Conservation (phyloP, 2,888 invertebrate genomes). For the Orchestes rusci region DNA sequence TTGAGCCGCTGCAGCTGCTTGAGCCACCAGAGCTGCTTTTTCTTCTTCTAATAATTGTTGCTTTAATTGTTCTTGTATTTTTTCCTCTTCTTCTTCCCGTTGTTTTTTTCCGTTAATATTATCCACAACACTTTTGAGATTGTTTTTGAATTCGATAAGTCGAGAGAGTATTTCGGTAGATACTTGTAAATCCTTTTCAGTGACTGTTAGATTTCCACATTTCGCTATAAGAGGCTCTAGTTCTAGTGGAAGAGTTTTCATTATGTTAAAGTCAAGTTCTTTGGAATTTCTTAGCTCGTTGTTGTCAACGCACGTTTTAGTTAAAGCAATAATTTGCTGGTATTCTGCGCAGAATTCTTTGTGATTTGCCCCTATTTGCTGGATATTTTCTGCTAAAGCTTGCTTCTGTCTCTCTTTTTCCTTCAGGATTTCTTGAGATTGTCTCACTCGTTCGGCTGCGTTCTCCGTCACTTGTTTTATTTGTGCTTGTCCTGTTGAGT, state of each 20-base stretch:
- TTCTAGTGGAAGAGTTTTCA: constrained; percentile 43
- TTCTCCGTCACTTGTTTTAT: constrained; percentile 44
- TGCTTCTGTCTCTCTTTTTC: constrained; percentile 39
- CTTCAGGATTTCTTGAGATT: constrained; percentile 47
- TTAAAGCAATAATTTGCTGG: constrained; percentile 48
- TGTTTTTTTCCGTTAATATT: constrained; percentile 41
- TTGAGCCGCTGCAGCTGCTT: not conserved
- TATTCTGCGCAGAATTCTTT: constrained; percentile 51
- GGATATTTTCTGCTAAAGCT: constrained; percentile 37
- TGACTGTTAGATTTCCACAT: constrained; percentile 43
- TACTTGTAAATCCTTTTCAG: constrained; percentile 50
- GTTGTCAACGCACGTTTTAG: constrained; percentile 33
- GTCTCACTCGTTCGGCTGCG: constrained; percentile 45
- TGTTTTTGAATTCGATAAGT: constrained; percentile 42
- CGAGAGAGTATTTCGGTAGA: constrained; percentile 41
- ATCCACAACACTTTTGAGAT: constrained; percentile 46
- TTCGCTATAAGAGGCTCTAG: constrained; percentile 46
- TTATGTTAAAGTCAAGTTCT: constrained; percentile 37
- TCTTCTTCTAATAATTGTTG: not conserved
- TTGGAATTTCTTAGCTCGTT: constrained; percentile 20
- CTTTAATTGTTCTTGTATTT: constrained; percentile 6
- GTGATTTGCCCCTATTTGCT: constrained; percentile 53
- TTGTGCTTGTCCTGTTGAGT: constrained; percentile 48
- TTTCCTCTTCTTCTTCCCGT: constrained; percentile 16
- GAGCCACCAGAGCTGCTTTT: constrained; percentile 2